Evolutionary conservation across 2,113 vertebrate species (phyloP), one percentile per base, ranked within the genome.

Genomic region (Ancistrus triradiatus): DNA sequence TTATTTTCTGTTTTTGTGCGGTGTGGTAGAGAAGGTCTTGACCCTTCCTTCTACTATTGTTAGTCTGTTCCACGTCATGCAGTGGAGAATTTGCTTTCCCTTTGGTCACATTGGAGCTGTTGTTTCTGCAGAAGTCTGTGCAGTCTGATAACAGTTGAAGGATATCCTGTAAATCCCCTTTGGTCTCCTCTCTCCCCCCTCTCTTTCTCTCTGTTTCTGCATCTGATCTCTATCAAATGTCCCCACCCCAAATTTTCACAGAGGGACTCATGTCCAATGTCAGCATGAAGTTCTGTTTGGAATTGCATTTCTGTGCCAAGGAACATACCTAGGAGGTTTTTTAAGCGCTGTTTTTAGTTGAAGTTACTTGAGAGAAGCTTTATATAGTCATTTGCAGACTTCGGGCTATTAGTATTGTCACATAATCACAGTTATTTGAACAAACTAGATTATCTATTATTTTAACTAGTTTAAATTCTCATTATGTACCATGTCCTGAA

Each of bases 131-230:
- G 38, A 57, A 59, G 65, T 67, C 71, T 80, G 75, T 66, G 57
- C 27, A 61, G 52, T 22, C 50, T 62, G 78, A 77, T 77, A 80
- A 77, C 73, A 72, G 48, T 28, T 22, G 40, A 62, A 80, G 78
- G 78, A 76, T 72, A 68, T 77, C 75, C 78, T 77, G 62, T 68
- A 31, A 55, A 57, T 70, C 73, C 73, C 68, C 71, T 55, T 24
- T 15, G 9, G 33, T 31, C 51, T 13, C 9, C 7, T 37, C 35
- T 37, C 7, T 37, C 35, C 1, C 35, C 2, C 35, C 31, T 1
- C 35, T 1, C 35, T 37, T 10, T 2, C 7, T 42, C 13, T 27
- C 59, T 14, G 35, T 50, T 21, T 58, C 35, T 50, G 53, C 42
- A 37, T 57, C 35, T 63, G 44, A 55, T 46, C 46, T 50, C n/a